phyloP scores from a whole-genome alignment of 30 jellyfish, hydroid and myxozoan genomes.

The Aurelia aurita region DNA sequence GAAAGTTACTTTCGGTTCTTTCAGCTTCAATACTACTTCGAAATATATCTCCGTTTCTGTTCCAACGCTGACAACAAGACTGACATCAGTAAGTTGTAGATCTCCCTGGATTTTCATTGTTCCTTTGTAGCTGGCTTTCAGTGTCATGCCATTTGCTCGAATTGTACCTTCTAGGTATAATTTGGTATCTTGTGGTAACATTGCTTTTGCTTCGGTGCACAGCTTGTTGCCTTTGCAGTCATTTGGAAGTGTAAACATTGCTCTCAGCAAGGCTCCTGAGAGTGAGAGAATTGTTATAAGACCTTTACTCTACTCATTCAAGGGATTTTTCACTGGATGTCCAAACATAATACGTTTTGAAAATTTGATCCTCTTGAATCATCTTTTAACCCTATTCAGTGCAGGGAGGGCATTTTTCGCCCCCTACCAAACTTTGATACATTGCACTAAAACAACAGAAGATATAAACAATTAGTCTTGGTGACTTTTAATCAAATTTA shows the following conservation, averaged over 20 bases:
- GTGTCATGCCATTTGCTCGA: slow-evolving; percentile 42
- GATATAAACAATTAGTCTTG: no score
- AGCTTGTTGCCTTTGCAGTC: slow-evolving; percentile 86
- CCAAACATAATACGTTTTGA: no score
- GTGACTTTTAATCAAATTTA: no score
- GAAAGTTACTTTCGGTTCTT: slow-evolving; percentile 43
- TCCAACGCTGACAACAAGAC: slow-evolving; percentile 63
- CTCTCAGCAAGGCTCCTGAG: slow-evolving; percentile 68
- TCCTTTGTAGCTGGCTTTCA: slow-evolving; percentile 71
- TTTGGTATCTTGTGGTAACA: slow-evolving; percentile 67
- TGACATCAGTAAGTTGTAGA: slow-evolving; percentile 56
- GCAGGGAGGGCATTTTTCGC: no score
- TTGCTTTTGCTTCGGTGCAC: slow-evolving; percentile 77
- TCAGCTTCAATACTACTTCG: slow-evolving; percentile 64
- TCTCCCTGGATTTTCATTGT: slow-evolving; percentile 56
- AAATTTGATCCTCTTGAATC: no score
- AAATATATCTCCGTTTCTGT: slow-evolving; percentile 52
- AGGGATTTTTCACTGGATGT: no score
- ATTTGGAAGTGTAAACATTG: slow-evolving; percentile 68
- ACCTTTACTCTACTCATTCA: no score
- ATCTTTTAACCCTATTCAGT: no score
- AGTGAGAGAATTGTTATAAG: neutral
- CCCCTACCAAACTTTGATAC: no score
- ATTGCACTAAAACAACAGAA: no score
- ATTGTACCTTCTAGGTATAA: slow-evolving; percentile 72